These are phyloP conservation scores for Liasis olivaceus DNA, from an alignment of 2,797 vertebrate species.

Conservation along the genomic window DNA sequence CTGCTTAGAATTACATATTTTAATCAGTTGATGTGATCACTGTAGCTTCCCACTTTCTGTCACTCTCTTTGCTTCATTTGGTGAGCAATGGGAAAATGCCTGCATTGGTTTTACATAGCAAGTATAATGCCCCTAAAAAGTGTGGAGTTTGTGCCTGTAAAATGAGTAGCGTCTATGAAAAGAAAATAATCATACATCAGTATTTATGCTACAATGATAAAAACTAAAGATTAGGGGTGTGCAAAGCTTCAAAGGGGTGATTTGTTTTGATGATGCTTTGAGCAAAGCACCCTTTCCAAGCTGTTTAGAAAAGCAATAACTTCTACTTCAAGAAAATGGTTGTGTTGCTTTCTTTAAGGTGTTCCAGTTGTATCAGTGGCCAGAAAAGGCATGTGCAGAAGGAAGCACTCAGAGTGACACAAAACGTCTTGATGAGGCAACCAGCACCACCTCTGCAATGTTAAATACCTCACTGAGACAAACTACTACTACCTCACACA, in stretches of 20 bases:
- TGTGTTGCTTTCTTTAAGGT: not conserved
- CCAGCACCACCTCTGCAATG: not conserved
- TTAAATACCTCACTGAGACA: not conserved
- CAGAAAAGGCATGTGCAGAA: not conserved
- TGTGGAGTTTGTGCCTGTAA: not conserved
- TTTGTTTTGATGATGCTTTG: not conserved
- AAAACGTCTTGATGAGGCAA: not conserved
- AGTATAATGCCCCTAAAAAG: constrained; percentile 38
- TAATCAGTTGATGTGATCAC: constrained; percentile 21
- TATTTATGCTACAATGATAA: not conserved
- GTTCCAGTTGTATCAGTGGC: not conserved
- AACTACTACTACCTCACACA: not conserved
- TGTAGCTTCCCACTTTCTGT: constrained; percentile 29
- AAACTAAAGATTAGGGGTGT: not conserved
- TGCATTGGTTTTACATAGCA: constrained; percentile 27
- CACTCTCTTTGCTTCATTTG: constrained; percentile 33
- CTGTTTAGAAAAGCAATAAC: not conserved
- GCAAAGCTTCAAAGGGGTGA: not conserved
- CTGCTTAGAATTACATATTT: constrained; percentile 30
- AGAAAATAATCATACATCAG: not conserved
- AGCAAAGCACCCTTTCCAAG: not conserved
- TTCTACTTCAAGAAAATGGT: not conserved
- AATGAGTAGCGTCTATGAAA: not conserved
- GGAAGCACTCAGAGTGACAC: not conserved
- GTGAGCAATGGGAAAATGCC: constrained; percentile 38